Evolutionary conservation across 2,888 invertebrate genomes (phyloP).

Genomic region (Cephus sareptanus): DNA sequence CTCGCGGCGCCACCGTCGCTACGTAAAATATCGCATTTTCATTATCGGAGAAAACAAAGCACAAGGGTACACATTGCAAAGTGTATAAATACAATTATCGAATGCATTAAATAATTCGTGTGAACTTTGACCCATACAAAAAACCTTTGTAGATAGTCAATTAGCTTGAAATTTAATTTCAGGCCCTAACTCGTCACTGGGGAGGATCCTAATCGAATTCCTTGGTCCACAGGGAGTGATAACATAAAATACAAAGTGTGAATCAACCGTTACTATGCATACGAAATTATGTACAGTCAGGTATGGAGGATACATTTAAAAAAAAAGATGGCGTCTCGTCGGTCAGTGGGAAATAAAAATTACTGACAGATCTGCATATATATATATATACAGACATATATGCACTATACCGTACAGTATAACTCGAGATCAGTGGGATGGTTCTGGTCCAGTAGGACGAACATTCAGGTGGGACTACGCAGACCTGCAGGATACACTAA

Average conservation of each 20-base stretch:
- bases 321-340: neutral
- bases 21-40: neutral
- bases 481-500: slow-evolving; percentile 20
- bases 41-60: neutral
- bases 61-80: neutral
- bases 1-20: neutral
- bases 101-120: neutral
- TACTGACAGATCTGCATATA: neutral
- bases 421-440: slow-evolving; percentile 59
- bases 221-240: neutral
- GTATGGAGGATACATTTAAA: neutral
- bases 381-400: neutral
- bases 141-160: neutral
- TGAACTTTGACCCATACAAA: neutral
- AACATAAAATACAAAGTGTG: neutral
- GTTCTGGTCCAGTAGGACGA: slow-evolving; percentile 54
- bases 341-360: neutral
- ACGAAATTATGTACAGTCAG: neutral
- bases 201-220: neutral
- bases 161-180: slow-evolving; percentile 1
- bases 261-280: neutral
- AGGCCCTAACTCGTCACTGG: slow-evolving; percentile 10
- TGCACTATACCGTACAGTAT: neutral
- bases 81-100: neutral
- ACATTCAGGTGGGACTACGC: slow-evolving; percentile 22